Conservation (phyloP, 2,113 vertebrate genomes). For the Sigmodon hispidus region DNA sequence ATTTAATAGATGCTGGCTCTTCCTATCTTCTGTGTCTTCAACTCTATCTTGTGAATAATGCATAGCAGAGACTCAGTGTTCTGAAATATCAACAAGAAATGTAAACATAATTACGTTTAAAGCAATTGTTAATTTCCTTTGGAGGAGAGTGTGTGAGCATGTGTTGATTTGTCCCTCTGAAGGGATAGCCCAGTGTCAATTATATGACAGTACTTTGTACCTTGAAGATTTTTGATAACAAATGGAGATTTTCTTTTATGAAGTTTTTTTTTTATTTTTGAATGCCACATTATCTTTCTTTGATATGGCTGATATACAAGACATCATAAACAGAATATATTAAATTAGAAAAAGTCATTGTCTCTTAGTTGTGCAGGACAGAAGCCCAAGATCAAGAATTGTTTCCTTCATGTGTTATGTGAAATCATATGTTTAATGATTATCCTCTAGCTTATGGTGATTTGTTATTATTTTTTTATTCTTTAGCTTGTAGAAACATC, state of each 20-base stretch:
- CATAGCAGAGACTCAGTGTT: neutral
- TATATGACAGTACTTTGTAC: conserved; percentile 17
- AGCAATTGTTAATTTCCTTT: conserved; percentile 3
- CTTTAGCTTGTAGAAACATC: neutral
- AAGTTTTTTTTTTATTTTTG: neutral
- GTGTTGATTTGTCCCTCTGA: neutral
- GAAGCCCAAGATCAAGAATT: neutral
- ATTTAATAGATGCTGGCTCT: neutral
- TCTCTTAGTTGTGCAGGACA: neutral
- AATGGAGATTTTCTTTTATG: neutral
- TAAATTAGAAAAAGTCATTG: neutral
- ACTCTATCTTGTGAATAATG: neutral
- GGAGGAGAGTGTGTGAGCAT: neutral
- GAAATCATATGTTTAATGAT: neutral
- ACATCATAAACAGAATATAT: neutral
- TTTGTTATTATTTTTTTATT: conserved; percentile 36
- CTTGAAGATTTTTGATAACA: neutral
- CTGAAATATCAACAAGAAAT: conserved; percentile 57
- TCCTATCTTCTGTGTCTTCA: neutral
- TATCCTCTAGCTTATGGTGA: neutral
- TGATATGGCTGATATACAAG: neutral
- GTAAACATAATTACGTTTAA: conserved; percentile 19
- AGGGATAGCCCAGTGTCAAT: neutral
- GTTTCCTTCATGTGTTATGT: neutral
- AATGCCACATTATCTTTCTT: conserved; percentile 3